Base-by-base conservation (phyloP, 2,113 vertebrate species). In the Cryptotis parvus region DNA sequence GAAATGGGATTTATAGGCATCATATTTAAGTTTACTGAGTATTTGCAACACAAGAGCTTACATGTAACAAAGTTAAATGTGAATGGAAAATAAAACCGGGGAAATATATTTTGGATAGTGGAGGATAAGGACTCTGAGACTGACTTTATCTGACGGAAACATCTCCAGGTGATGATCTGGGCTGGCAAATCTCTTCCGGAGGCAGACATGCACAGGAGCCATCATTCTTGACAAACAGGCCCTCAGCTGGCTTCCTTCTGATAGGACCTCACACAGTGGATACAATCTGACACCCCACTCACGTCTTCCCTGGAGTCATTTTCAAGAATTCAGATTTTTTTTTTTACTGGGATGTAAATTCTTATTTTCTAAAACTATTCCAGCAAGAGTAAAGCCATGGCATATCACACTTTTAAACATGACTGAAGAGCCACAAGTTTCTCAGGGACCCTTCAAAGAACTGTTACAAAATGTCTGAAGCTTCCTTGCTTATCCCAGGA, bases 1-100 rank as follows among this genome's bases (percentile, higher is more conserved):
- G 84, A 95, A 95, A 92, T 87, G 66, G 73, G 73, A 95, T 91
- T 94, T 95, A 96, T 29, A 72, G 77, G 35, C 84, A 94, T 95
- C 94, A 52, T 89, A 91, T 91, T 96, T 92, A 95, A 95, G 73
- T 95, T 95, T 93, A 92, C 72, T 52, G 83, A 86, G 45, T 77
- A 94, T 95, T 74, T 94, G 80, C 89, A 93, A 90, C 35, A 84
- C 70, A 95, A 96, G 79, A 92, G 41, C 35, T 73, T 93, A 86
- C 65, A 66, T 61, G 80, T 93, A 96, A 79, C 91, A 77, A 94
- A 94, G 93, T 91, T 95, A 90, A 87, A 37, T 73, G 39, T 77
- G 0, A 68, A 93, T n/a, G 31, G 70, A 81, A 86, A 92, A 93
- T 91, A 95, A 95, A 93, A 80, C 37, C 35, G 20, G 45, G 73